Evolutionary conservation across 2,797 vertebrate genomes (phyloP), one percentile per base, ranked within the genome.

Genomic region (Premnoplex brunnescens): DNA sequence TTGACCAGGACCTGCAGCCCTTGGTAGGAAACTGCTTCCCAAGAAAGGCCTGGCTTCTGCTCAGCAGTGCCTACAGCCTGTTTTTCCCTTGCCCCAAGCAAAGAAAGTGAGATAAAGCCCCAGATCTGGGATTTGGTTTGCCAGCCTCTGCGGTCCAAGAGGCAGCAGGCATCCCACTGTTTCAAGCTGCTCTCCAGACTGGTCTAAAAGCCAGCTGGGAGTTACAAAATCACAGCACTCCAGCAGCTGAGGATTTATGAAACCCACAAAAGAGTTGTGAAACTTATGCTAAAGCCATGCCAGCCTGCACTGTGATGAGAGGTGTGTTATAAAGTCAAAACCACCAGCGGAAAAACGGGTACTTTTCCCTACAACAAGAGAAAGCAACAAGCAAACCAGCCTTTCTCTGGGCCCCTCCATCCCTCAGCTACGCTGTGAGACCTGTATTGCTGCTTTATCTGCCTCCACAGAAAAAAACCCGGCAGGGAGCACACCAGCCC

Each of bases 151-250:
- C 3, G 1, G 34, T 73, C 15, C 0, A 0, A 85, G 51, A 78
- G 59, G 82, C 85, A 87, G 54, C n/a, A 80, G 54, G 64, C 72
- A 66, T 62, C n/a, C 0, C 12, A 46, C 24, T 2, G 0, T 62
- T 85, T 48, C 51, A 68, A 73, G 51, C 78, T 79, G 56, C 51
- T 91, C 67, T 82, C 59, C 55, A 64, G 71, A 20, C 59, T 46
- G 55, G 55, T 76, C 85, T 79, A 43, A 82, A 88, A 85, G 67
- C 16, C 91, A 56, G 8, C 63, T 89, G 48, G 28, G 68, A 79
- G 60, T 93, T 94, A 94, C 89, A 94, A 90, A 96, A 92, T 87
- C 92, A 76, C 0, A 0, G 87, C 74, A 34, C 56, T 92, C 68
- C 63, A 81, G 89, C 59, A 82, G 12, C 72, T 80, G 64, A 76